A percentile compares a stretch with the other conserved stretches of the same genome.
These are phyloP conservation scores for Diloba caeruleocephala DNA, from an alignment of 2,888 invertebrate genomes.

Conservation along the genomic window DNA sequence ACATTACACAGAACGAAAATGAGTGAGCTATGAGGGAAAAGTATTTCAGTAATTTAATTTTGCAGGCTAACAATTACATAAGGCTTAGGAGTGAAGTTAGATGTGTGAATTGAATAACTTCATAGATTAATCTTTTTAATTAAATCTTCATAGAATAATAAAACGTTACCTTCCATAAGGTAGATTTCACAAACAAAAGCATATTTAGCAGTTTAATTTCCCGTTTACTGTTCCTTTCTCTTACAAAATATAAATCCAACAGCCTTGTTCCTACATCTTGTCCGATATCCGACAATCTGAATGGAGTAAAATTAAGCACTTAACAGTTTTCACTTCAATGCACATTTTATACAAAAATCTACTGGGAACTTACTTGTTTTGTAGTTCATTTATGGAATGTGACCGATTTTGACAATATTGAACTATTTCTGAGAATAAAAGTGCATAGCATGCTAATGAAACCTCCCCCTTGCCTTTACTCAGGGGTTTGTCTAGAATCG, in stretches of 20 bases:
- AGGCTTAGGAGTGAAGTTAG: too few species aligned
- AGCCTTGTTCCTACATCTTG: constrained; percentile 98
- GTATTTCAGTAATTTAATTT: too few species aligned
- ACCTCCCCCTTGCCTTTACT: constrained; percentile 98
- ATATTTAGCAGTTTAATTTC: constrained; percentile 98
- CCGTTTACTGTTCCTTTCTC: constrained; percentile 97
- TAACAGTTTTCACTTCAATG: background rate
- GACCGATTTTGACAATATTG: constrained; percentile 99
- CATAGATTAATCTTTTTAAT: too few species aligned
- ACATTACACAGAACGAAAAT: too few species aligned
- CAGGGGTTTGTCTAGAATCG: constrained; percentile 96
- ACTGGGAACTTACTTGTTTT: constrained; percentile 93
- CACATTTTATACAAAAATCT: background rate
- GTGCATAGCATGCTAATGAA: constrained; percentile 96
- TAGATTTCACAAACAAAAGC: constrained; percentile 98
- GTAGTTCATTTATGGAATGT: constrained; percentile 97
- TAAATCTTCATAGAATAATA: background rate
- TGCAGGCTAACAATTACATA: too few species aligned
- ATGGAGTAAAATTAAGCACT: background rate
- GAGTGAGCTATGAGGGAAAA: too few species aligned
- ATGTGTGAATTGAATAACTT: background rate
- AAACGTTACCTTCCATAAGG: constrained; percentile 96
- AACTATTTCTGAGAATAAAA: constrained; percentile 99
- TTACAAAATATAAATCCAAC: constrained; percentile 97
- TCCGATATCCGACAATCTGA: constrained; percentile 97